Evolutionary conservation across 92 coral and sea anemone genomes (phyloP).

Genomic region (Palythoa grandiflora): DNA sequence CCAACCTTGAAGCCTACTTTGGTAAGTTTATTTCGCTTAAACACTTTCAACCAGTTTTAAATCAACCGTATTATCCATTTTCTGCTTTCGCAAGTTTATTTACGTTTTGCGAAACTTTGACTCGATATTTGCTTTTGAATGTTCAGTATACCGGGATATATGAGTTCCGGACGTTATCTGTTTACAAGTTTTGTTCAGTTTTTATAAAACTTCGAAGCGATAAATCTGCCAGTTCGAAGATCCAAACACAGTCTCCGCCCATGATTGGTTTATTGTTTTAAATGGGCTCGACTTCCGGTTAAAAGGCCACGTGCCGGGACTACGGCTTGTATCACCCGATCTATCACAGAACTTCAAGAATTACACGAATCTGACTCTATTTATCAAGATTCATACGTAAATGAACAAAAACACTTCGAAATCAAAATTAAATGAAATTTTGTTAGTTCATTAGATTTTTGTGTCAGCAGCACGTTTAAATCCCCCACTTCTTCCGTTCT

Average conservation of each 20-base stretch:
- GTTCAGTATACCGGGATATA: conserved; percentile 25
- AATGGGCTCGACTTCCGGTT: conserved; percentile 55
- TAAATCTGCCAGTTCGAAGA: conserved; percentile 35
- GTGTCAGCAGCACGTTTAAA: not conserved
- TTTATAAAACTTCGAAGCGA: conserved; percentile 26
- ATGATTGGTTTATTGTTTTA: conserved; percentile 50
- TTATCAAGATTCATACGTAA: too few relatives aligned
- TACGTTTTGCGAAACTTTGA: not conserved
- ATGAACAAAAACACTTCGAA: not conserved
- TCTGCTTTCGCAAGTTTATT: not conserved
- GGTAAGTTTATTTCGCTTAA: conserved; percentile 12
- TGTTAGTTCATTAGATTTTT: not conserved
- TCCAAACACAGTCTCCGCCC: conserved; percentile 41
- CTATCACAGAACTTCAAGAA: not conserved
- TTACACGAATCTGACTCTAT: not conserved
- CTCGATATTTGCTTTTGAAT: conserved; percentile 29
- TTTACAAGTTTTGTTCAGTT: conserved; percentile 34
- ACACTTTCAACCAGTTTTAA: not conserved
- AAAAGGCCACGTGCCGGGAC: conserved; percentile 48
- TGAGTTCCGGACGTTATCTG: conserved; percentile 38
- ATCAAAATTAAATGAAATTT: not conserved
- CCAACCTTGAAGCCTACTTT: conserved; percentile 41
- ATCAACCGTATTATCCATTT: not conserved
- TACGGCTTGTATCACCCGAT: conserved; percentile 17
- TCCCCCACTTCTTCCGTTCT: conserved; percentile 20